Evolutionary conservation across 2,113 vertebrate genomes (phyloP), one percentile per base, ranked within the genome.

Genomic region (Acrocephalus kingi): DNA sequence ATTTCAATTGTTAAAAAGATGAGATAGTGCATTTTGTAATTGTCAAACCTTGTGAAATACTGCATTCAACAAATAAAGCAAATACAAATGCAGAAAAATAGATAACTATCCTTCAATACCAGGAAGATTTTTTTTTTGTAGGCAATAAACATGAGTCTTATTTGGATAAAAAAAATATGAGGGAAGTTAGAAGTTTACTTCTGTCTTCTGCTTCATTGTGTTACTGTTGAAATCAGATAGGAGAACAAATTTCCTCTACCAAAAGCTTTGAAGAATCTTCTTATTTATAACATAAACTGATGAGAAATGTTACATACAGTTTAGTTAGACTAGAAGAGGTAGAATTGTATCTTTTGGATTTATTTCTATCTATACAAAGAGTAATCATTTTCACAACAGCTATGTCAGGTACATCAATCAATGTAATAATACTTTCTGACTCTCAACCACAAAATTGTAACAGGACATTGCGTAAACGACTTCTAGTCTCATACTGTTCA

Each of bases 401-500:
- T 74, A 58, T 89, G 80, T 89, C 55, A 81, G 83, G 37, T 77
- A 86, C 59, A 84, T 92, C 51, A 90, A 74, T 84, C 63, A 90
- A 78, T 59, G 12, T 62, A 89, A 80, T 84, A 95, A 84, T 87
- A 92, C 91, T 84, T 89, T 84, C 51, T 84, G 59, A 86, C 51
- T 89, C 68, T 77, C 46, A 84, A 73, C 51, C 59, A 92, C 46
- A 69, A 80, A 86, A 80, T 62, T 76, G 59, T 45, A 80, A 66
- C n/a, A 86, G 46, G 68, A 77, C 39, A 86, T 62, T 28, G 73
- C 73, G 51, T 84, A 77, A 95, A 91, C 84, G 68, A 89, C 72
- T 79, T 91, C 59, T 77, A 84, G 55, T 62, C 80, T 73, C 72
- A 94, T 54, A 66, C 12, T 69, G 25, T 77, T 90, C 84, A 66